Base-by-base conservation (phyloP, 2,113 vertebrate genomes). In the Gopherus evgoodei region DNA sequence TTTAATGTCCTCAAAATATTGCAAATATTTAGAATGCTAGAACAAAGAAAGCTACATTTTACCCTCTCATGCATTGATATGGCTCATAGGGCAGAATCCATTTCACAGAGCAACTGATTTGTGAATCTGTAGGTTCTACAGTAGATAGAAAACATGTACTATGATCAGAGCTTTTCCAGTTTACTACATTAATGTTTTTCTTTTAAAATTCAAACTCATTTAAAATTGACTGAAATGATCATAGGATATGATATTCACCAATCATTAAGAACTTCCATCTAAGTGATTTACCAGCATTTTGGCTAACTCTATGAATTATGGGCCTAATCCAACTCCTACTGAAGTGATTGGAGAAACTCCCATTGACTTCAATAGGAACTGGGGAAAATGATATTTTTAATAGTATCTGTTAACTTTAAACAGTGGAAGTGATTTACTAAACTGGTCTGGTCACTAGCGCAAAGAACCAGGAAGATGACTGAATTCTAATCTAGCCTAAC, bases 111-210 rank as follows among this genome's bases (percentile, higher is more conserved):
- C 82, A 27, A 24, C 3, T 76, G 16, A 80, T 86, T 91, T 93
- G 31, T 72, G 14, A 95, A 56, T n/a, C 84, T 84, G 86, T 91
- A 76, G 14, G 25, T 57, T 83, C 27, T 57, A 27, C 5, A 47
- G 3, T 3, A 24, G 56, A 83, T 25, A 72, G 12, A 91, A 94
- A 57, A 7, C 2, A 4, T 9, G 35, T 0, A 0, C 8, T 85
- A 50, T 44, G 49, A 95, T 56, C 2, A 1, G 24, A 80, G 42
- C 42, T 76, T 2, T 1, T 81, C 38, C 0, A 0, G 50, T 12
- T 79, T 90, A 69, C 65, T 57, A 35, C 29, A 88, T 75, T 75
- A 4, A 1, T 22, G 69, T 44, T 90, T 88, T 85, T 49, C 11
- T 75, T 92, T 38, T 42, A 14, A 83, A 11, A 52, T 14, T 69